These are phyloP conservation scores for Pristis pectinata DNA, from an alignment of 2,797 vertebrate species.

Conservation along the genomic window DNA sequence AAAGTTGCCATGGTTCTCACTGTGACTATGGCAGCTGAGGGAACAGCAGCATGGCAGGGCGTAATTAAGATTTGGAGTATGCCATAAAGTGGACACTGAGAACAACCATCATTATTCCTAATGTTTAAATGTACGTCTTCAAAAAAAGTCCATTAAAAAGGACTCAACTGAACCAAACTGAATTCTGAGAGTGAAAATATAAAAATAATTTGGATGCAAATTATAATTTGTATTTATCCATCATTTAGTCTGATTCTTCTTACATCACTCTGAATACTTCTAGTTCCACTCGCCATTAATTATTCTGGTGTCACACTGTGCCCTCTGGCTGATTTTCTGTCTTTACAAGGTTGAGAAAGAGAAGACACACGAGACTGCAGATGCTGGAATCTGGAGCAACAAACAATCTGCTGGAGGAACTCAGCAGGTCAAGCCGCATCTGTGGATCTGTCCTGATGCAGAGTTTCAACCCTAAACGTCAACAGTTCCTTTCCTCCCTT, in stretches of 20 bases:
- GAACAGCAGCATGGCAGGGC: background rate
- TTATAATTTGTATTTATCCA: background rate
- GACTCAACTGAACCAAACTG: background rate
- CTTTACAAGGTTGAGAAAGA: background rate
- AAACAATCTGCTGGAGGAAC: too few species aligned
- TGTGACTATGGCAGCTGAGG: background rate
- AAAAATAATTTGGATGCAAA: background rate
- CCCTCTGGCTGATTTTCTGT: background rate
- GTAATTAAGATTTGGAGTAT: background rate
- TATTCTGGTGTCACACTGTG: background rate
- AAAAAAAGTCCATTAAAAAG: background rate
- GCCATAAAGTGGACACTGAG: background rate
- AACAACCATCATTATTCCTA: background rate
- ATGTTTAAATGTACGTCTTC: background rate
- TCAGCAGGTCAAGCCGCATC: too few species aligned
- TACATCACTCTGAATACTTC: background rate
- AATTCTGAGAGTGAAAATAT: background rate
- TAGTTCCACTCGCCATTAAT: background rate
- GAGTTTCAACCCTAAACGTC: too few species aligned
- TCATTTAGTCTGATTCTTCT: too few species aligned
- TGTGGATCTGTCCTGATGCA: too few species aligned
- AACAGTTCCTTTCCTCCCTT: too few species aligned
- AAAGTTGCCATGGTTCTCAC: background rate
- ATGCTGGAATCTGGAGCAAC: too few species aligned
- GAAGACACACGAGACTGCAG: too few species aligned